Percentiles rank a stretch among this genome's conserved stretches.
phyloP scores from a whole-genome alignment of 2,113 vertebrate genomes.

The Noturus placidus region DNA sequence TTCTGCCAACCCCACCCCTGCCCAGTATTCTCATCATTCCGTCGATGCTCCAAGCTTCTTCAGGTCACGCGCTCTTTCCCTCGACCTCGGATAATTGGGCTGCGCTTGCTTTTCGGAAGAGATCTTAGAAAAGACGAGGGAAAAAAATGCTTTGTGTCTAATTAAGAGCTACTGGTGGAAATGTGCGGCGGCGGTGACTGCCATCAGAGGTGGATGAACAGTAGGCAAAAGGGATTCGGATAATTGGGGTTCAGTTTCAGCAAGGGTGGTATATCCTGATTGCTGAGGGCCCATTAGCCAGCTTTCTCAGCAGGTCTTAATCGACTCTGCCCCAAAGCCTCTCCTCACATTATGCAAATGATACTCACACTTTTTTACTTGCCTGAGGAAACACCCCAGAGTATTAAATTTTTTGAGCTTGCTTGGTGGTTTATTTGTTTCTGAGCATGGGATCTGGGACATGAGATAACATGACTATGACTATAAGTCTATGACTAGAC shows the following conservation, averaged over 20 bases:
- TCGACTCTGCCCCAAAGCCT: constrained; percentile 36
- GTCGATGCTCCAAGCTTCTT: constrained; percentile 49
- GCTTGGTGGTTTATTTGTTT: background rate
- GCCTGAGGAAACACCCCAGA: background rate
- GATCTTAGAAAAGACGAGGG: constrained; percentile 35
- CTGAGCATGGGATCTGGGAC: background rate
- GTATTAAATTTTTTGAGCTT: background rate
- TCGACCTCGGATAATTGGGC: constrained; percentile 62
- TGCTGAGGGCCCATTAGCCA: constrained; percentile 17
- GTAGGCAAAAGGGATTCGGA: constrained; percentile 54
- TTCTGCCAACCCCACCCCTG: too few species aligned
- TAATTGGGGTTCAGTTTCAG: constrained; percentile 64
- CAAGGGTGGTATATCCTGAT: constrained; percentile 43
- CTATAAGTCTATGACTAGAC: background rate
- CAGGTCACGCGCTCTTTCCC: constrained; percentile 43
- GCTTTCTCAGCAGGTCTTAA: constrained; percentile 41
- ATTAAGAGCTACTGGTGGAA: constrained; percentile 59
- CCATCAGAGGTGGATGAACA: constrained; percentile 60
- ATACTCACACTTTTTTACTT: constrained; percentile 17
- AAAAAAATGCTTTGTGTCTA: constrained; percentile 53
- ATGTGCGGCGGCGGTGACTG: constrained; percentile 51
- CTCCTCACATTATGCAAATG: constrained; percentile 45
- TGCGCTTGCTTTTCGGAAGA: constrained; percentile 42
- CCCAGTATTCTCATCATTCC: constrained; percentile 18
- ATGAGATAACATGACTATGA: background rate